Base-by-base conservation (phyloP, 1,140 invertebrate genomes). In the Scaptomyza pallida region DNA sequence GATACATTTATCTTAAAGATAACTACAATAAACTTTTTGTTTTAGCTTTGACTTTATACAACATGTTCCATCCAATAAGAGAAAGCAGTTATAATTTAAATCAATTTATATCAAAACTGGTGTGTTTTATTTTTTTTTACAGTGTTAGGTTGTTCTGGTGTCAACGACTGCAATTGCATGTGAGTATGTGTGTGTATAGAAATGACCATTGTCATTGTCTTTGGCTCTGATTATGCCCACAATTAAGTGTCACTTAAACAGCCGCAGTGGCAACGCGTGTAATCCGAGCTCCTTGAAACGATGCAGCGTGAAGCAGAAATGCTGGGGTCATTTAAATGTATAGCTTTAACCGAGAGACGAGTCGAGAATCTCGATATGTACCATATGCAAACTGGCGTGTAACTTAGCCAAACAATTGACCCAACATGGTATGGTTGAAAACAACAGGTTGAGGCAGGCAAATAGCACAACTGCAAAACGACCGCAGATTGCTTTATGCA, bases 191-290 rank as follows among this genome's bases (percentile, higher is more conserved):
- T 30, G 26, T 30, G 9, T 9, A 9, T 37, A 37, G 12, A 37
- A 37, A 4, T 37, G 33, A 12, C 56, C 26, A 52, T 60, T 65
- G 55, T 65, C 17, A 35, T 26, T 69, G 40, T 33, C 37, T 43
- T 26, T 21, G 30, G 15, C 16, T 52, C 33, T 60, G 40, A 67
- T 72, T 60, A 75, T 73, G 57, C 37, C 55, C 55, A 68, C 82
- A 86, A 81, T 86, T 86, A 86, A 81, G 73, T 86, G 81, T 61
- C 68, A 81, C 56, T 56, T 43, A 21, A 47, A 48, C 33, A 60
- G 37, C 43, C 50, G 16, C 33, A 44, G 23, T 21, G 23, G 16
- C 15, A 56, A n/a, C 16, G 37, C 40, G 6, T 52, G 68, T 44
- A 65, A 72, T 55, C 60, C 5, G 52, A 67, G 54, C 48, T n/a